A percentile compares a stretch with the other conserved stretches of the same genome.
Evolutionary conservation across 2,888 invertebrate genomes (phyloP).

Genomic region (Leptopilina drosophilae): DNA sequence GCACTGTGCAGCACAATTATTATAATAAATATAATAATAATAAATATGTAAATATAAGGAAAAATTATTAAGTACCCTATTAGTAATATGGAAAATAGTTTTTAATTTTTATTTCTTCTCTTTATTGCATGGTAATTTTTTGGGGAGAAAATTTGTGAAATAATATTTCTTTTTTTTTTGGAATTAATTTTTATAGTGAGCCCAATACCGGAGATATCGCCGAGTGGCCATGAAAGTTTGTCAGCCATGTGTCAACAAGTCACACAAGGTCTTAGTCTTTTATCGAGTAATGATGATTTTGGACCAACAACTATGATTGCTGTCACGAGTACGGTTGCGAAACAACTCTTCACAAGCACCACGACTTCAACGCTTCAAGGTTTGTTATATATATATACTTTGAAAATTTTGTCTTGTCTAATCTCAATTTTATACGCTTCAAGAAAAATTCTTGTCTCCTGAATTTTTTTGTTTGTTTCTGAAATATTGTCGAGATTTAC

Average conservation of each 20-base stretch:
- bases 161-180: neutral
- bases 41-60: no score
- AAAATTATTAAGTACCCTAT: no score
- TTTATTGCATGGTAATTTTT: neutral
- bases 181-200: conserved; percentile 79
- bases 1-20: conserved; percentile 47
- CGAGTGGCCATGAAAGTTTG: conserved; percentile 83
- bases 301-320: conserved; percentile 67
- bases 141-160: neutral
- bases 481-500: no score
- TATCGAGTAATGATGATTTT: conserved; percentile 81
- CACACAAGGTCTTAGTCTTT: conserved; percentile 86
- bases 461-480: no score
- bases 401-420: neutral
- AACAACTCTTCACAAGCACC: conserved; percentile 66
- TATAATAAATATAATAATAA: neutral
- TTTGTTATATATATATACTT: conserved; percentile 1
- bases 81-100: conserved; percentile 7
- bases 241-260: conserved; percentile 90
- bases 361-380: conserved; percentile 62
- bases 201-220: conserved; percentile 88
- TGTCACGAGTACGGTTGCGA: conserved; percentile 62
- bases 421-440: neutral
- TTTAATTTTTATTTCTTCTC: neutral
- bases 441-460: no score